Percentiles rank a stretch among this genome's conserved stretches.
phyloP scores from a whole-genome alignment of 2,888 invertebrate species.

The Deilephila elpenor region DNA sequence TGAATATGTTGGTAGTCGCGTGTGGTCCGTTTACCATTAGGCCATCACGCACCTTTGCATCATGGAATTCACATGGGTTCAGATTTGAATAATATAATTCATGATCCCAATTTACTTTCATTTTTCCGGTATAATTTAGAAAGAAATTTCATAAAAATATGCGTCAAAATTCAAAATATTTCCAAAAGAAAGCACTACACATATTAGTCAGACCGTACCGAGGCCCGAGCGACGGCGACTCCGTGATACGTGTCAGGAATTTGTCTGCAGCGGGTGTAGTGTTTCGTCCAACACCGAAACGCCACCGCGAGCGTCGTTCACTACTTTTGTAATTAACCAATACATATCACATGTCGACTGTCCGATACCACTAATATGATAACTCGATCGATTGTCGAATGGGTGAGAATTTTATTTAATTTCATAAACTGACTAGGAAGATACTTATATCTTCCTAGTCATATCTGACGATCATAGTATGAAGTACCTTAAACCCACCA shows the following conservation, averaged over 20 bases:
- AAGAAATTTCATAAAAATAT: too few species aligned
- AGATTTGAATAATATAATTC: too few species aligned
- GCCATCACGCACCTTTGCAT: too few species aligned
- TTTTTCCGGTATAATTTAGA: too few species aligned
- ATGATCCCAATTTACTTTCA: too few species aligned
- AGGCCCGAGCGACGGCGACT: background rate
- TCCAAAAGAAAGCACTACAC: background rate
- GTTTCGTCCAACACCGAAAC: conserved; percentile 17
- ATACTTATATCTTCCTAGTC: too few species aligned
- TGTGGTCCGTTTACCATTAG: too few species aligned
- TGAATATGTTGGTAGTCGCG: too few species aligned
- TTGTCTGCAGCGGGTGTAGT: conserved; percentile 11
- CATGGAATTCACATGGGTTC: too few species aligned
- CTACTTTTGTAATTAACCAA: conserved; percentile 31
- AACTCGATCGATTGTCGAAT: conserved; percentile 19
- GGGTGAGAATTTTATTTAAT: background rate
- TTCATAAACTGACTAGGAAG: too few species aligned
- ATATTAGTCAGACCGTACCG: background rate
- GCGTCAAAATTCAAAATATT: background rate
- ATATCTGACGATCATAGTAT: too few species aligned
- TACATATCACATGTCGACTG: conserved; percentile 30
- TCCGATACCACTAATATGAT: conserved; percentile 1
- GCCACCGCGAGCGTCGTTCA: conserved; percentile 28
- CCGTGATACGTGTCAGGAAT: background rate
- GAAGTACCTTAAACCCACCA: too few species aligned